Conservation (phyloP, 2,888 invertebrate genomes). For the Tipula helvola region DNA sequence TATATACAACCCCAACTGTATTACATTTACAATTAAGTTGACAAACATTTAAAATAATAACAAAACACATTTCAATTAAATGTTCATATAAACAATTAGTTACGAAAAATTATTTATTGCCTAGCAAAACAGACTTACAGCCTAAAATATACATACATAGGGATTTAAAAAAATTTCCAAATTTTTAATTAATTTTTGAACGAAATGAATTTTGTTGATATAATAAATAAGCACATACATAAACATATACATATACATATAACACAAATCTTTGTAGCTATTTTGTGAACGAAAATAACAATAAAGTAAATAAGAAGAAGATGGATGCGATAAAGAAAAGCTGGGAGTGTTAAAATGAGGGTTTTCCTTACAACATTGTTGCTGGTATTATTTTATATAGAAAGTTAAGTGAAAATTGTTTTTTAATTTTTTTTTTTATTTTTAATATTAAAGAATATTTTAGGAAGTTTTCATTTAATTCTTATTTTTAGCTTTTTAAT, state of each 20-base stretch:
- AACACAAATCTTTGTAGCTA: neutral
- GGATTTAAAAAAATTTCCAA: neutral
- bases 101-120: neutral
- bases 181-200: neutral
- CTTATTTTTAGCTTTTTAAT: neutral
- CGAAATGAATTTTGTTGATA: neutral
- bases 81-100: neutral
- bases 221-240: neutral
- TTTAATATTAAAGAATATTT: neutral
- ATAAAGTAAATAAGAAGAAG: neutral
- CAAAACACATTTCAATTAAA: too few relatives aligned
- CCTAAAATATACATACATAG: neutral
- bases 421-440: neutral
- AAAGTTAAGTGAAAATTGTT: conserved; percentile 4
- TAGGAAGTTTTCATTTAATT: neutral
- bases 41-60: too few relatives aligned
- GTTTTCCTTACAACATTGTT: neutral
- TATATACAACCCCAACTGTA: too few relatives aligned
- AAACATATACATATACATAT: neutral
- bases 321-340: neutral
- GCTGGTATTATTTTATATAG: neutral
- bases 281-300: neutral
- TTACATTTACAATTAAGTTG: too few relatives aligned
- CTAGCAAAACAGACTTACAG: neutral
- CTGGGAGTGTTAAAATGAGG: neutral